phyloP scores from a whole-genome alignment of 2,888 invertebrate genomes.

The Pachliopta kotzebuea region DNA sequence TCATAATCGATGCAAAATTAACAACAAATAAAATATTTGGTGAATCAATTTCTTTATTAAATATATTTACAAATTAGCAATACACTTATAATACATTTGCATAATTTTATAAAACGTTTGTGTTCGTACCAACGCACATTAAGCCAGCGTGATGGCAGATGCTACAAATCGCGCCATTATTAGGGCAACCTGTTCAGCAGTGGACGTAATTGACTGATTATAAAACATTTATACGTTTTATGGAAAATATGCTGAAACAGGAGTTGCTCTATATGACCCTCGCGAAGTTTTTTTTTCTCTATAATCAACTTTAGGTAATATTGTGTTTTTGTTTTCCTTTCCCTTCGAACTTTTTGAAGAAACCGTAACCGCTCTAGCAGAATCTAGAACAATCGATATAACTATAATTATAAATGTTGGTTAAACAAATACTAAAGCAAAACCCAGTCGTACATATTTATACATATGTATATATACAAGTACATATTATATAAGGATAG shows the following conservation, averaged over 20 bases:
- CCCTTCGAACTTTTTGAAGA: conserved; percentile 45
- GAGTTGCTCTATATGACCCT: conserved; percentile 62
- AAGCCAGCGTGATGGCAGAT: too few species aligned
- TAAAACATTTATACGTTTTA: conserved; percentile 35
- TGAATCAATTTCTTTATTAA: background rate
- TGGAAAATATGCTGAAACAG: conserved; percentile 74
- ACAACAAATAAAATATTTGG: background rate
- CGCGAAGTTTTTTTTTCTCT: conserved; percentile 66
- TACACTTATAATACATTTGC: background rate
- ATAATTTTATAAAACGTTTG: conserved; percentile 12
- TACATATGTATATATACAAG: too few species aligned
- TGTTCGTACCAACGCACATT: too few species aligned
- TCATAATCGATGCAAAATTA: too few species aligned
- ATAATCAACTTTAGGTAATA: conserved; percentile 68
- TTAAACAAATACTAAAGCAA: too few species aligned
- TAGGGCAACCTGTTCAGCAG: too few species aligned
- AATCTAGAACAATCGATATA: conserved; percentile 36
- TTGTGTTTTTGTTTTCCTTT: conserved; percentile 63
- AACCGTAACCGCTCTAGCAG: conserved; percentile 36
- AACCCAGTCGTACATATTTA: too few species aligned
- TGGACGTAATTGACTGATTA: too few species aligned
- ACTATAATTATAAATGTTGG: too few species aligned
- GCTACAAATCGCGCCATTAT: too few species aligned
- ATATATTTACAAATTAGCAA: background rate
- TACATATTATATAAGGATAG: too few species aligned